Percentiles rank a stretch among this genome's conserved stretches.
phyloP scores from a whole-genome alignment of 2,888 invertebrate species.

The Seladonia tumulorum region DNA sequence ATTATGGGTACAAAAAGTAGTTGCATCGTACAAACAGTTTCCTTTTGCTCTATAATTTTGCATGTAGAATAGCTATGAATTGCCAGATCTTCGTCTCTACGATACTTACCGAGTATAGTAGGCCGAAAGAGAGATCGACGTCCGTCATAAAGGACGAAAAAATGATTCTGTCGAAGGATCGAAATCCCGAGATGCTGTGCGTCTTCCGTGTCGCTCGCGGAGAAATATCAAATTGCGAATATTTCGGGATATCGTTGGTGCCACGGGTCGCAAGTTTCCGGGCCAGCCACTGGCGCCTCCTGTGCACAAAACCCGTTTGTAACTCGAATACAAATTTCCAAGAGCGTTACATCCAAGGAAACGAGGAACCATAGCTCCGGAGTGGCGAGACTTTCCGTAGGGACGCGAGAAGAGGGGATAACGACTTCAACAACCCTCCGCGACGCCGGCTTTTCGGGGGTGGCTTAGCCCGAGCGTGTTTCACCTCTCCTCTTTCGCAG shows the following conservation, averaged over 20 bases:
- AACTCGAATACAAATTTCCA: conserved; percentile 55
- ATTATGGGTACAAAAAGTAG: no score
- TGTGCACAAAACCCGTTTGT: conserved; percentile 30
- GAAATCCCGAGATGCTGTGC: neutral
- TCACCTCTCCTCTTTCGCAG: conserved; percentile 64
- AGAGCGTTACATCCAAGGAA: conserved; percentile 54
- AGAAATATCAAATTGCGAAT: conserved; percentile 4
- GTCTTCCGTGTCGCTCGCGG: neutral
- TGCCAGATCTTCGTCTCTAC: no score
- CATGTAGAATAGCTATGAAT: no score
- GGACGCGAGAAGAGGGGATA: conserved; percentile 57
- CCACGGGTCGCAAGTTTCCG: neutral
- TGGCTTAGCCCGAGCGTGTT: conserved; percentile 72
- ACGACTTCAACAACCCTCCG: conserved; percentile 71
- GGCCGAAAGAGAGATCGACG: no score
- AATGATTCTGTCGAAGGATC: neutral
- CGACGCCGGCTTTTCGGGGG: conserved; percentile 71
- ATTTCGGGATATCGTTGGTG: conserved; percentile 13
- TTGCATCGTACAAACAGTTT: no score
- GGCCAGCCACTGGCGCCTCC: conserved; percentile 21
- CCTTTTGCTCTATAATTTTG: no score
- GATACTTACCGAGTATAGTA: no score
- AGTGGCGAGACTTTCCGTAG: conserved; percentile 60
- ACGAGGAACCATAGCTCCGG: conserved; percentile 40
- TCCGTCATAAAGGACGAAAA: neutral